phyloP scores from a whole-genome alignment of 2,113 vertebrate species.

The Strigops habroptila region DNA sequence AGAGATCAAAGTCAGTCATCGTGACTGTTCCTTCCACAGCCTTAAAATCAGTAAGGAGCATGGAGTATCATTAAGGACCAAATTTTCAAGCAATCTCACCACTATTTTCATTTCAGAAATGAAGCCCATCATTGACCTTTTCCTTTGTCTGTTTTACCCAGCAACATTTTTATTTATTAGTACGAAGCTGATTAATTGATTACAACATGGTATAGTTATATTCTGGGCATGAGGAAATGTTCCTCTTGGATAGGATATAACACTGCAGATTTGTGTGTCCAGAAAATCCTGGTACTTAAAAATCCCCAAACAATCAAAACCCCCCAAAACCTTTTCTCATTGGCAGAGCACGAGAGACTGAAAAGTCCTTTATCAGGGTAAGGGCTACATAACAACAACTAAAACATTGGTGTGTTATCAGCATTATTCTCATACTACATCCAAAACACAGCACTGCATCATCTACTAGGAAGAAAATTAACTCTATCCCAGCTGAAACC shows the following conservation, averaged over 20 bases:
- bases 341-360: not conserved
- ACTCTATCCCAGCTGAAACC: not conserved
- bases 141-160: not conserved
- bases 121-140: not conserved
- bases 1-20: not conserved
- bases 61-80: not conserved
- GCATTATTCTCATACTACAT: not conserved
- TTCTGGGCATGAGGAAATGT: not conserved
- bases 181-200: not conserved
- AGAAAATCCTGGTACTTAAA: not conserved
- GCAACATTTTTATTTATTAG: not conserved
- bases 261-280: not conserved
- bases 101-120: not conserved
- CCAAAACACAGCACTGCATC: not conserved
- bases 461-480: not conserved
- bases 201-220: not conserved
- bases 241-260: not conserved
- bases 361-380: not conserved
- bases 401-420: not conserved
- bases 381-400: not conserved
- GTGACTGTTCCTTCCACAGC: not conserved
- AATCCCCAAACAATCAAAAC: not conserved
- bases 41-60: not conserved
- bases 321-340: not conserved
- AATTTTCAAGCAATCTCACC: not conserved